Evolutionary conservation across 1,140 invertebrate genomes (phyloP).

Genomic region (Cotesia chilonis): DNA sequence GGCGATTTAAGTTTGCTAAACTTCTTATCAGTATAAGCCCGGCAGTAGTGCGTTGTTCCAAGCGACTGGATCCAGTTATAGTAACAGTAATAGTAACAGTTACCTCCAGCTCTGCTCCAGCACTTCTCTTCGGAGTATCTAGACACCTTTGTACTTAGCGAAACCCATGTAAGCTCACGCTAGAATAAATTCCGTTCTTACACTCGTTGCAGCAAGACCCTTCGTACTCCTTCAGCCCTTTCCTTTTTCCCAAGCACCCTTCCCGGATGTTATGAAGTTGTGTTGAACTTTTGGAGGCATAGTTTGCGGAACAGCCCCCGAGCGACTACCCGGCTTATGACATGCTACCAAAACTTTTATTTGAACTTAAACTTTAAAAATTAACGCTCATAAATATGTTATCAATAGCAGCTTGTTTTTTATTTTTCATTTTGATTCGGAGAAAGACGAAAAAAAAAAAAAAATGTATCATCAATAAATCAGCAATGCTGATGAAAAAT

Average conservation of each 20-base stretch:
- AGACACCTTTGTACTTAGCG: constrained; percentile 65
- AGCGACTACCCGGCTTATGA: constrained; percentile 32
- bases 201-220: constrained; percentile 44
- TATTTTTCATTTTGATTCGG: too few relatives aligned
- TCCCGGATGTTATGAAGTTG: constrained; percentile 46
- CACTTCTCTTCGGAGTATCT: constrained; percentile 31
- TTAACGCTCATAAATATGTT: too few relatives aligned
- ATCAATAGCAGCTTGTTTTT: too few relatives aligned
- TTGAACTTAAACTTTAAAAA: not conserved
- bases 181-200: constrained; percentile 62
- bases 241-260: constrained; percentile 22
- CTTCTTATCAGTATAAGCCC: constrained; percentile 20
- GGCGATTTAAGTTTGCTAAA: constrained; percentile 25
- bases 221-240: not conserved
- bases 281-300: constrained; percentile 45
- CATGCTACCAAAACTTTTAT: constrained; percentile 12
- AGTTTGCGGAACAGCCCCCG: constrained; percentile 42
- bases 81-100: not conserved
- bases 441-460: not conserved
- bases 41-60: constrained; percentile 20
- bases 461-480: not conserved
- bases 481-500: not conserved
- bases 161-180: constrained; percentile 66
- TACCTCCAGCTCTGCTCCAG: not conserved
- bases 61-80: constrained; percentile 19